Evolutionary conservation across 2,888 invertebrate genomes (phyloP).

Genomic region (Pediacus dermestoides): DNA sequence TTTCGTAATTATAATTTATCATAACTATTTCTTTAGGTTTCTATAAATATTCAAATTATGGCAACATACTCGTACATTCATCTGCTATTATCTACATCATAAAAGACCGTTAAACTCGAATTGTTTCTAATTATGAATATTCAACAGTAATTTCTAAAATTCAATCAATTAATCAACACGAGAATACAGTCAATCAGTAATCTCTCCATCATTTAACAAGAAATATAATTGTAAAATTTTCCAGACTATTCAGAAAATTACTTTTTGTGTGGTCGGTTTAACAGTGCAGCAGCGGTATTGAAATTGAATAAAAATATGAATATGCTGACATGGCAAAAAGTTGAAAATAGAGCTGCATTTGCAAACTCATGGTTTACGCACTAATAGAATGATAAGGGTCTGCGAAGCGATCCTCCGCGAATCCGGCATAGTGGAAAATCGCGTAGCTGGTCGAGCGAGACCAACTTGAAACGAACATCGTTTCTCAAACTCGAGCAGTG

Average conservation of each 20-base stretch:
- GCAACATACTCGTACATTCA: too few species aligned
- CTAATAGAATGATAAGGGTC: conserved; percentile 40
- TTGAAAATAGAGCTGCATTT: conserved; percentile 18
- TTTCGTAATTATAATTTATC: too few species aligned
- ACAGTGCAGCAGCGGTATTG: conserved; percentile 7
- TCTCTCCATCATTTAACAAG: too few species aligned
- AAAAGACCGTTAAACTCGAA: too few species aligned
- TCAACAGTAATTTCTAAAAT: too few species aligned
- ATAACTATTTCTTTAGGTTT: too few species aligned
- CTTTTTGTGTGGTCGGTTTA: not conserved
- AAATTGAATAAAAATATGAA: conserved; percentile 21
- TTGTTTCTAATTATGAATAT: too few species aligned
- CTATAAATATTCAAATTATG: too few species aligned
- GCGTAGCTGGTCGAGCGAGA: conserved; percentile 22
- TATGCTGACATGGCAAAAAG: conserved; percentile 23
- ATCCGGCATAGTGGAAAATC: conserved; percentile 23
- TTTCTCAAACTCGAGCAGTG: conserved; percentile 14
- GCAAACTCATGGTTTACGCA: conserved; percentile 32
- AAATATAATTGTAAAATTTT: too few species aligned
- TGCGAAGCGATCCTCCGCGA: conserved; percentile 13
- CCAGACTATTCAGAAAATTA: conserved; percentile 4
- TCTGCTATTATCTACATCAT: too few species aligned
- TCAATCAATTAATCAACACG: too few species aligned
- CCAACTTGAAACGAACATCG: conserved; percentile 21
- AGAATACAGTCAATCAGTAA: too few species aligned